Percentiles rank a stretch among this genome's conserved stretches.
phyloP scores from a whole-genome alignment of 2,888 invertebrate species.

The Cybosia mesomella region DNA sequence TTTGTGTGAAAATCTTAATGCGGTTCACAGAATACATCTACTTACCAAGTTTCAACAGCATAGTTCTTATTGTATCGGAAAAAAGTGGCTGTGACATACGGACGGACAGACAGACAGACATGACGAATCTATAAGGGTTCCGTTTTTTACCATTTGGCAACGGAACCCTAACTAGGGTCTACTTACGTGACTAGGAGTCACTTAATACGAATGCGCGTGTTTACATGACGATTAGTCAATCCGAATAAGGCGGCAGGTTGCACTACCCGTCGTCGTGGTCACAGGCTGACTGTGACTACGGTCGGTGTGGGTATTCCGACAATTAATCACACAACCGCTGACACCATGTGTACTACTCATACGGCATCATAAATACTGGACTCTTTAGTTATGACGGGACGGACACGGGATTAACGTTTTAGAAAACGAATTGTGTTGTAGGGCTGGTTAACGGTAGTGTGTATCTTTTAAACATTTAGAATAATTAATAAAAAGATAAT shows the following conservation, averaged over 20 bases:
- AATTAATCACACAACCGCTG: slow-evolving; percentile 74
- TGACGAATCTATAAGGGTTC: too few species aligned
- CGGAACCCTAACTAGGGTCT: too few species aligned
- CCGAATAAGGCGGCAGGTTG: not conserved
- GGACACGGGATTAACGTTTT: slow-evolving; percentile 28
- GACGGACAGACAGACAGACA: too few species aligned
- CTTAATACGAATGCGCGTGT: not conserved
- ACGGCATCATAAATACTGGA: slow-evolving; percentile 73
- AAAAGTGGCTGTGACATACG: too few species aligned
- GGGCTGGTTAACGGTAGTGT: too few species aligned
- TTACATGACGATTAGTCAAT: not conserved
- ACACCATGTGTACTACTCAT: slow-evolving; percentile 70
- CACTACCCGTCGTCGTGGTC: not conserved
- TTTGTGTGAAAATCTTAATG: too few species aligned
- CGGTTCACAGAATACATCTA: too few species aligned
- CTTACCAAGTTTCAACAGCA: too few species aligned
- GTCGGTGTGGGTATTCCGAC: slow-evolving; percentile 70
- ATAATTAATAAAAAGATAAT: not conserved
- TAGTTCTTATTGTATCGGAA: too few species aligned
- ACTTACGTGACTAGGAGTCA: too few species aligned
- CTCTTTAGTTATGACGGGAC: slow-evolving; percentile 54
- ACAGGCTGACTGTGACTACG: not conserved
- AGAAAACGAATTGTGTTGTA: not conserved
- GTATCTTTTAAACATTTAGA: not conserved
- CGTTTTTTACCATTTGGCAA: too few species aligned